phyloP scores from a whole-genome alignment of 2,888 invertebrate genomes.

The Spisula subtruncata region DNA sequence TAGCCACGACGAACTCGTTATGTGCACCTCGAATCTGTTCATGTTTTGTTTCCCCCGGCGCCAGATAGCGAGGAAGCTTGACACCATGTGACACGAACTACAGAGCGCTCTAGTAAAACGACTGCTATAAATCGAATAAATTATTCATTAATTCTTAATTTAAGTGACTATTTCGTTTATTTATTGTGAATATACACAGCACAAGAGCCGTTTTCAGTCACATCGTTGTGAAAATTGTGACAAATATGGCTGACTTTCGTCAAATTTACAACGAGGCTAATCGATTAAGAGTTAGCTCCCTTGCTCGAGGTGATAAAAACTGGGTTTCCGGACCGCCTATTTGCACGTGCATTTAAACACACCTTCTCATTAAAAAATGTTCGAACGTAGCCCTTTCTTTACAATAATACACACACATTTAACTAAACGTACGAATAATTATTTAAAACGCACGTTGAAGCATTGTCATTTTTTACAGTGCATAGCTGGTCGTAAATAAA shows the following conservation, averaged over 20 bases:
- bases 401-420: no score
- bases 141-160: not conserved
- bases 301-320: conserved; percentile 24
- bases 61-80: conserved; percentile 37
- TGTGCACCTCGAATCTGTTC: conserved; percentile 25
- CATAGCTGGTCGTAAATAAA: no score
- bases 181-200: conserved; percentile 4
- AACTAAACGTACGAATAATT: no score
- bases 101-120: not conserved
- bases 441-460: no score
- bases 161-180: not conserved
- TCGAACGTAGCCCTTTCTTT: no score
- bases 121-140: not conserved
- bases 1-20: conserved; percentile 50
- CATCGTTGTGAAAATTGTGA: conserved; percentile 59
- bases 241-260: conserved; percentile 63
- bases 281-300: conserved; percentile 47
- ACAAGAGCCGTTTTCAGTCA: conserved; percentile 33
- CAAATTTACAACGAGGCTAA: conserved; percentile 50
- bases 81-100: conserved; percentile 37
- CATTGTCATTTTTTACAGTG: no score
- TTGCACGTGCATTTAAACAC: not conserved
- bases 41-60: conserved; percentile 56
- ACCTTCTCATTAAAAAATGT: no score
- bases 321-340: not conserved